Conservation (phyloP, 2,888 invertebrate species). For the Athrips mouffetella region DNA sequence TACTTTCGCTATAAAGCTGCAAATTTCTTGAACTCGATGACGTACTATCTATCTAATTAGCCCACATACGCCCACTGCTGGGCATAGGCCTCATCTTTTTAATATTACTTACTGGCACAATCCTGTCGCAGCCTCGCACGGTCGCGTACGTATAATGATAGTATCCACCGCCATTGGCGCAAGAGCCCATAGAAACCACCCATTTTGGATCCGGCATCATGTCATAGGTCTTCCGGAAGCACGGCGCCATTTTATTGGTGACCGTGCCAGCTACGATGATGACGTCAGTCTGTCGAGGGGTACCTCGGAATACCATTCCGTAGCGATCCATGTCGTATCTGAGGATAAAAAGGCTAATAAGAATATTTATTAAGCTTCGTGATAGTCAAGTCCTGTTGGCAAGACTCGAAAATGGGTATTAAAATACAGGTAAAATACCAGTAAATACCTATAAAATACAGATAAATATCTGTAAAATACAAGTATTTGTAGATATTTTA, state of each 20-base stretch:
- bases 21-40: background rate
- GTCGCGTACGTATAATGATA: conserved; percentile 99
- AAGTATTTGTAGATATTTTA: no score
- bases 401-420: no score
- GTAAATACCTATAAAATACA: no score
- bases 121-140: conserved; percentile 78
- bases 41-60: background rate
- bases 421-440: no score
- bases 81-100: background rate
- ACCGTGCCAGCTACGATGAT: conserved; percentile 99
- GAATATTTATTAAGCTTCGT: no score
- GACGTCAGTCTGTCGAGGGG: conserved; percentile 97
- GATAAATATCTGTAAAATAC: no score
- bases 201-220: conserved; percentile 98
- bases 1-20: no score
- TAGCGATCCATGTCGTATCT: conserved; percentile 97
- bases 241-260: conserved; percentile 99
- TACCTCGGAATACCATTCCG: conserved; percentile 98
- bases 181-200: conserved; percentile 99
- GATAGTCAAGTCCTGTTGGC: no score
- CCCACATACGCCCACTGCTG: background rate
- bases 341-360: no score
- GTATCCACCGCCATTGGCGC: conserved; percentile 99
- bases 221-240: conserved; percentile 96
- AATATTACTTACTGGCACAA: conserved; percentile 52